Percentiles rank a stretch among this genome's conserved stretches.
Conservation (phyloP, 1,140 invertebrate species). For the Nasonia longicornis region DNA sequence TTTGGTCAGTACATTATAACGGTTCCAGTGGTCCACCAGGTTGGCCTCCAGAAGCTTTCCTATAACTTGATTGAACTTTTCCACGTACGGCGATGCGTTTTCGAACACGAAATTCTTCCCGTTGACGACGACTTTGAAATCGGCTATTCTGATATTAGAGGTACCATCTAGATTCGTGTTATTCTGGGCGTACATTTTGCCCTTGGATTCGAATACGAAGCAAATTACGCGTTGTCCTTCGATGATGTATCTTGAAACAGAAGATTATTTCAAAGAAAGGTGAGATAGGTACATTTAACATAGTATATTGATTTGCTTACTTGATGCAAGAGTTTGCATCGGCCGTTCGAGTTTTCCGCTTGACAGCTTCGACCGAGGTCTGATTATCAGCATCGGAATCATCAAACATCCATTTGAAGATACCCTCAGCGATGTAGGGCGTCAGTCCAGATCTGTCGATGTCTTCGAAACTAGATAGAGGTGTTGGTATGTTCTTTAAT, state of each 20-base stretch:
- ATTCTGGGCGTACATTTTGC: neutral
- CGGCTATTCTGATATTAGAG: neutral
- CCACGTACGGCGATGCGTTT: conserved; percentile 7
- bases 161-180: neutral
- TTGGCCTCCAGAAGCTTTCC: neutral
- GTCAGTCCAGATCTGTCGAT: neutral
- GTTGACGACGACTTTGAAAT: neutral
- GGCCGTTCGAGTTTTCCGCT: neutral
- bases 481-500: neutral
- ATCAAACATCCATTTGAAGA: conserved; percentile 12
- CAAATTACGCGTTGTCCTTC: conserved; percentile 6
- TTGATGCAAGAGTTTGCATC: neutral
- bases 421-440: neutral
- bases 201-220: conserved; percentile 12
- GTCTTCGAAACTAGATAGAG: neutral
- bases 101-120: conserved; percentile 29
- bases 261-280: no score
- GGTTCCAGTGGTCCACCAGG: neutral
- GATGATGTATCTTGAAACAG: neutral
- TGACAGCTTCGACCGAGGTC: neutral
- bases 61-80: conserved; percentile 10
- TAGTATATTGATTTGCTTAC: neutral
- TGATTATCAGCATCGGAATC: neutral
- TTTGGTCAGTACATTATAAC: no score
- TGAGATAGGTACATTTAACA: no score